Conservation (phyloP, 2,888 invertebrate genomes). For the Chirona hameri region DNA sequence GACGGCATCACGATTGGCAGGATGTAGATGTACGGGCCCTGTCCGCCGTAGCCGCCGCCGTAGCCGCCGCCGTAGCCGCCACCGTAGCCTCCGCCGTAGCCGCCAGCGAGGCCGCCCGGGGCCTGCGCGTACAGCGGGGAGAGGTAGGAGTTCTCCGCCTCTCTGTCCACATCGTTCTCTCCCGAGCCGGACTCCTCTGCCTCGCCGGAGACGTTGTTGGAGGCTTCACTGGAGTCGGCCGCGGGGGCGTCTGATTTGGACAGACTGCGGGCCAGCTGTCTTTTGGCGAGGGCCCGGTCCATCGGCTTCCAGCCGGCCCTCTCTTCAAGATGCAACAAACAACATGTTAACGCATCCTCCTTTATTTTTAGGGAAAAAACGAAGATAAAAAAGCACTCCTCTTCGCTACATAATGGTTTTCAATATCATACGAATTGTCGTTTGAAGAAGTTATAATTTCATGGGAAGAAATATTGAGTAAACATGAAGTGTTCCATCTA, state of each 20-base stretch:
- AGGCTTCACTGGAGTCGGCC: not conserved
- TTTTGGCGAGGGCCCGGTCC: too few species aligned
- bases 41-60: not conserved
- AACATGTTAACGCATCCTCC: too few species aligned
- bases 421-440: too few species aligned
- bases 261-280: not conserved
- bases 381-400: too few species aligned
- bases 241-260: not conserved
- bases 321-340: too few species aligned
- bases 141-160: not conserved
- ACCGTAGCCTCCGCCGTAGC: not conserved
- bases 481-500: too few species aligned
- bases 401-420: too few species aligned
- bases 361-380: too few species aligned
- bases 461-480: too few species aligned
- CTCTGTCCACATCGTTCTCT: not conserved
- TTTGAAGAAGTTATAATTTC: too few species aligned
- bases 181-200: not conserved
- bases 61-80: not conserved
- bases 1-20: conserved; percentile 10
- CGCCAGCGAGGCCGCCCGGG: not conserved
- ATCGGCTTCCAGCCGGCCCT: not conserved
- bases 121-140: not conserved
- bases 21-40: not conserved
- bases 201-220: not conserved